These are phyloP conservation scores for Cataglyphis altisquamis DNA, from an alignment of 2,888 invertebrate species.

Conservation along the genomic window DNA sequence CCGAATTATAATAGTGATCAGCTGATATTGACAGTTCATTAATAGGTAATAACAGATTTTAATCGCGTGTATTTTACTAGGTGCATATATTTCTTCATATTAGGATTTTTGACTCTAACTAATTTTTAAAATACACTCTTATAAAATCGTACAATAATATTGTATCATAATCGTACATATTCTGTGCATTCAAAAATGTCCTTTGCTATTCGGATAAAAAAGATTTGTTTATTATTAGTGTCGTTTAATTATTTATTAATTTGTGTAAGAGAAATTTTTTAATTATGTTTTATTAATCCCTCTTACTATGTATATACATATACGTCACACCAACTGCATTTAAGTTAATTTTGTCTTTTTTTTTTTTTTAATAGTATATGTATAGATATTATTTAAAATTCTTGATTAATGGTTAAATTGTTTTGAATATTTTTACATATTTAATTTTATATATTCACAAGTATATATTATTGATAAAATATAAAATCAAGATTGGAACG, in stretches of 20 bases:
- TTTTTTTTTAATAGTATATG: background rate
- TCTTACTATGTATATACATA: background rate
- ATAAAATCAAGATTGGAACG: background rate
- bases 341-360: background rate
- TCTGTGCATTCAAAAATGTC: background rate
- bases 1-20: background rate
- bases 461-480: background rate
- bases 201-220: background rate
- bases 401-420: background rate
- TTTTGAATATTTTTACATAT: background rate
- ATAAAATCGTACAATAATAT: background rate
- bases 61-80: background rate
- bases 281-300: background rate
- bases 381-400: background rate
- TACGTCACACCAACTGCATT: background rate
- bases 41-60: background rate
- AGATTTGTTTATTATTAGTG: background rate
- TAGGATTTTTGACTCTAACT: background rate
- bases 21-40: background rate
- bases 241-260: background rate
- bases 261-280: constrained; percentile 1
- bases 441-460: background rate
- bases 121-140: background rate
- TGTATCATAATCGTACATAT: background rate
- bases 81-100: background rate